Conservation (phyloP, 2,797 vertebrate species). For the Gambelia wislizenii region DNA sequence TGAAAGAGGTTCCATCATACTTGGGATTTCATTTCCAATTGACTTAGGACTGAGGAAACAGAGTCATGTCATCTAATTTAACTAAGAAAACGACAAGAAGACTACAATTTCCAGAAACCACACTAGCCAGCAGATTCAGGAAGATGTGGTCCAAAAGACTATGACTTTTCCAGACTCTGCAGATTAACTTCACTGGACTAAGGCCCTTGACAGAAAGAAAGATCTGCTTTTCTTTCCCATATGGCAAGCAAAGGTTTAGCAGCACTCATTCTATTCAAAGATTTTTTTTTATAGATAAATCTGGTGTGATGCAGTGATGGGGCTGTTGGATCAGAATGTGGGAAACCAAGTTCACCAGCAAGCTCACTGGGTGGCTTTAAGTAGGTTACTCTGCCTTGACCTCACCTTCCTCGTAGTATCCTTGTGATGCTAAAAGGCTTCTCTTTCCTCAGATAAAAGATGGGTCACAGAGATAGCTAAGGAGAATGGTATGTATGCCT, state of each 20-base stretch:
- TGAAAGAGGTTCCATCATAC: not conserved
- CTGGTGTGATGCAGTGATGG: not conserved
- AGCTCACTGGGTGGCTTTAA: not conserved
- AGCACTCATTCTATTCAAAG: not conserved
- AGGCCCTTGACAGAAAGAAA: not conserved
- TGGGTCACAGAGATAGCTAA: not conserved
- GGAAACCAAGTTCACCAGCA: not conserved
- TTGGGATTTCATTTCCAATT: not conserved
- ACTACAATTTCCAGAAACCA: too few relatives aligned
- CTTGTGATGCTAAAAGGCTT: not conserved
- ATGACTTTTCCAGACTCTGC: too few relatives aligned
- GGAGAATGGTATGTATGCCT: not conserved
- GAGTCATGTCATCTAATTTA: not conserved
- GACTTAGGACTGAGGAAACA: too few relatives aligned
- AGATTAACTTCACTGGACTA: too few relatives aligned
- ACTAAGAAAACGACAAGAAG: too few relatives aligned
- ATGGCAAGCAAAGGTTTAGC: not conserved
- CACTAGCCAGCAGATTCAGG: too few relatives aligned
- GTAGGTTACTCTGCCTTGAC: not conserved
- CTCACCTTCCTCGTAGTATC: not conserved
- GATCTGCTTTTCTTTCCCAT: too few relatives aligned
- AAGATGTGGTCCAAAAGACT: too few relatives aligned
- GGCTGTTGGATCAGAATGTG: not conserved
- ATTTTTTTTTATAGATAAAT: not conserved
- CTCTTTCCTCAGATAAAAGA: not conserved